Percentiles rank a stretch among this genome's conserved stretches.
These are phyloP conservation scores for Neelides sp. DNA, from an alignment of 1,140 invertebrate genomes.

Conservation along the genomic window DNA sequence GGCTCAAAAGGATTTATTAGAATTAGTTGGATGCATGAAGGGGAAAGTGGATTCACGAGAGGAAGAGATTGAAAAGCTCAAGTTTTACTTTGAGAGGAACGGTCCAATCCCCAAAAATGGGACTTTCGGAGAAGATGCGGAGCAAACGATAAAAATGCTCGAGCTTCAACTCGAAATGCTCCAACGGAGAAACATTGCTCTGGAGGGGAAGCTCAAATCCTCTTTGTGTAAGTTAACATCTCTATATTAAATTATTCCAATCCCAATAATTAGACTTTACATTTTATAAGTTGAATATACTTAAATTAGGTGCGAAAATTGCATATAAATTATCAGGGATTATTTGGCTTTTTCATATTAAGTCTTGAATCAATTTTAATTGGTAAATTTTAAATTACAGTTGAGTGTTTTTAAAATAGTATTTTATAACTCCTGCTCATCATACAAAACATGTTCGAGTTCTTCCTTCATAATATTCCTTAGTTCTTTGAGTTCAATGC, in stretches of 20 bases:
- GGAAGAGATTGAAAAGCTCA: conserved; percentile 19
- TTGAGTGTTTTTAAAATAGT: too few relatives aligned
- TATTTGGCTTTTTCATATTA: too few relatives aligned
- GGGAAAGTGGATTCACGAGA: conserved; percentile 19
- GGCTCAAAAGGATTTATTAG: conserved; percentile 13
- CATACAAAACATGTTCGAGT: too few relatives aligned
- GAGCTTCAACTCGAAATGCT: conserved; percentile 21
- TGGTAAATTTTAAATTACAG: too few relatives aligned
- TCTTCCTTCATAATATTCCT: too few relatives aligned
- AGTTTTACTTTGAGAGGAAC: conserved; percentile 7
- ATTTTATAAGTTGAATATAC: too few relatives aligned
- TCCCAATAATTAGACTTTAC: too few relatives aligned
- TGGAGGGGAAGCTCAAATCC: conserved; percentile 25
- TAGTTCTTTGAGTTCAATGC: not conserved
- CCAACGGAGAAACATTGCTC: conserved; percentile 21
- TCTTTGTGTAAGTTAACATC: conserved; percentile 17
- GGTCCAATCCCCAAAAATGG: not conserved
- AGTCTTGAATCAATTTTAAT: too few relatives aligned
- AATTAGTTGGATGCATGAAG: conserved; percentile 17
- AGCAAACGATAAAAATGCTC: not conserved
- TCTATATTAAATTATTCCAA: too few relatives aligned
- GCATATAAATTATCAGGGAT: too few relatives aligned
- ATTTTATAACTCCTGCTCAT: too few relatives aligned
- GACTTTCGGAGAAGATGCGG: not conserved
- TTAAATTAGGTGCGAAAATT: too few relatives aligned